phyloP scores from a whole-genome alignment of 1,140 invertebrate species.

The Thereuonema tuberculata region DNA sequence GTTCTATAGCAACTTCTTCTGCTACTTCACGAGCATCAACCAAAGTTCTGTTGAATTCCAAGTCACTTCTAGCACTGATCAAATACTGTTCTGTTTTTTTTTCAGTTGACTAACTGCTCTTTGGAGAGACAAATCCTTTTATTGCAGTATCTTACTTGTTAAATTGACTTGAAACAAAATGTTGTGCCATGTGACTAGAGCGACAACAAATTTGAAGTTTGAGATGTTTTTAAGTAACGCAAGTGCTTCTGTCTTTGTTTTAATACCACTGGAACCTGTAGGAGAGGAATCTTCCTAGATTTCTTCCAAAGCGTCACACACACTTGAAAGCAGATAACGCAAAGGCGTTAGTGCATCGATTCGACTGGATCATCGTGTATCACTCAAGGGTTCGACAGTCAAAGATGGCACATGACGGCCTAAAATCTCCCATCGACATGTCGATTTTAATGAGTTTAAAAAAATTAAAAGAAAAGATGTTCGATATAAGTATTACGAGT shows the following conservation, averaged over 20 bases:
- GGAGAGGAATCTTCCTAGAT: neutral
- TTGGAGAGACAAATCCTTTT: neutral
- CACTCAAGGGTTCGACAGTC: neutral
- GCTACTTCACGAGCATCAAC: no score
- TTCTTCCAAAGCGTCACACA: neutral
- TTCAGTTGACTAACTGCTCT: neutral
- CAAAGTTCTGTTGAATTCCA: neutral
- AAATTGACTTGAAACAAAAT: neutral
- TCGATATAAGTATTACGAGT: no score
- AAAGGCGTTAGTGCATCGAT: neutral
- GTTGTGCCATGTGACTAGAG: neutral
- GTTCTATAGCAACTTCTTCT: neutral
- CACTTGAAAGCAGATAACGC: neutral
- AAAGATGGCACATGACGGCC: neutral
- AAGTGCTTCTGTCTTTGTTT: neutral
- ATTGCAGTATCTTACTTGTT: neutral
- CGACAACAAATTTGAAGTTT: neutral
- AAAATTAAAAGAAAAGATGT: no score
- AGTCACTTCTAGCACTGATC: neutral
- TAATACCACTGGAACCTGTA: neutral
- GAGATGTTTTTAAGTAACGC: neutral
- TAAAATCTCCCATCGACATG: neutral
- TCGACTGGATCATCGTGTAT: neutral
- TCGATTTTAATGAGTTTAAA: no score
- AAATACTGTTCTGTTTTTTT: neutral